Evolutionary conservation across 2,797 vertebrate species (phyloP), one percentile per base, ranked within the genome.

Genomic region (Petrocephalus sullivani): DNA sequence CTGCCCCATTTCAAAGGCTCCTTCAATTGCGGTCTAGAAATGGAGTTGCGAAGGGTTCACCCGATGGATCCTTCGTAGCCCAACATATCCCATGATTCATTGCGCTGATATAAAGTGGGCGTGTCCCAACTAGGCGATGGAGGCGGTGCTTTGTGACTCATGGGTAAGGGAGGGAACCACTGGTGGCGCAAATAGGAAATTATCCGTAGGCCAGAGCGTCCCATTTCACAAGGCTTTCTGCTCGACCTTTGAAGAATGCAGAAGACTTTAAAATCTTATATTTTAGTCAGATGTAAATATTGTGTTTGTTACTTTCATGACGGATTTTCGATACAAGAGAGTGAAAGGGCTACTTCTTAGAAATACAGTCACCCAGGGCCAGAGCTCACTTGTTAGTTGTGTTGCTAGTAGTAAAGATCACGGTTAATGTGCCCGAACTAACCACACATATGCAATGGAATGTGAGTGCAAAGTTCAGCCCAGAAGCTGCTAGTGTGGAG

Each of bases 401-500:
- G 78, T 51, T 46, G 46, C 49, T 37, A 85, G 14, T 91, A 84
- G 89, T 88, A 46, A 56, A 92, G 88, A 90, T 88, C 88, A 90
- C 88, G 91, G 91, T 92, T 92, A 57, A 87, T 87, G 92, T 91
- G 96, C 95, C 94, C 95, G 94, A 94, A 94, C 93, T 95, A 93
- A 94, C 92, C 92, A 92, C 94, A 95, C 93, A 89, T 95, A 93
- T 93, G 91, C 92, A 93, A 92, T 95, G 97, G 97, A 98, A 99
- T 98, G 97, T 91, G 89, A 93, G 93, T 91, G 90, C 90, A 91
- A 93, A 91, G 95, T 96, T 96, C 95, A 92, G 97, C 97, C 97
- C 98, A 97, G 96, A 95, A 97, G 95, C 97, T 97, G 96, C 97
- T 97, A 97, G 96, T 96, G 96, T 95, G 97, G 96, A 96, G 96